Conservation (phyloP, 1,140 invertebrate species). For the Tribolium madens region DNA sequence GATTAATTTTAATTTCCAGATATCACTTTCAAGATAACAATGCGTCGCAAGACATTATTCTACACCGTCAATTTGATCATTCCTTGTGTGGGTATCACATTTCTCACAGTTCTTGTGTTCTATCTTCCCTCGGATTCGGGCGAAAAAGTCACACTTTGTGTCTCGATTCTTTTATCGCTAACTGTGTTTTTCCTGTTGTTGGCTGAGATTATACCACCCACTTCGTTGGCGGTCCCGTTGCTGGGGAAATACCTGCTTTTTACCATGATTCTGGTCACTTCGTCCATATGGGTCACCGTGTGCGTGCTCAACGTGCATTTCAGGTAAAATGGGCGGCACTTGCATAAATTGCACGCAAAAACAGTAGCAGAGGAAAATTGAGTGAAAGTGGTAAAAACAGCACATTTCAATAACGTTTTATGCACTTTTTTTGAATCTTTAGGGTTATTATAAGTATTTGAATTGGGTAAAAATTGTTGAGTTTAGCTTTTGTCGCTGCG, state of each 20-base stretch:
- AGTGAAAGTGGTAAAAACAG: too few species aligned
- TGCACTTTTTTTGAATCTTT: too few species aligned
- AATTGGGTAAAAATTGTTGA: too few species aligned
- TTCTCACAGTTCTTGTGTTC: conserved; percentile 94
- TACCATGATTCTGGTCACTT: conserved; percentile 97
- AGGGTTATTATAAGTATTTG: too few species aligned
- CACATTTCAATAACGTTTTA: too few species aligned
- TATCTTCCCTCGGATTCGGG: conserved; percentile 96
- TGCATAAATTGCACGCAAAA: too few species aligned
- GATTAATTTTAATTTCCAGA: conserved; percentile 72
- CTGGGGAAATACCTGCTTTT: conserved; percentile 96
- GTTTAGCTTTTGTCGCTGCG: too few species aligned
- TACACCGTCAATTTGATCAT: conserved; percentile 94
- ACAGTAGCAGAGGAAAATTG: too few species aligned
- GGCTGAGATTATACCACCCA: conserved; percentile 97
- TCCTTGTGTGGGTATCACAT: conserved; percentile 91
- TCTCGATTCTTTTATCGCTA: conserved; percentile 97
- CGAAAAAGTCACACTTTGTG: conserved; percentile 95
- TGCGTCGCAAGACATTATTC: conserved; percentile 91
- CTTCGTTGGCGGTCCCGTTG: conserved; percentile 95
- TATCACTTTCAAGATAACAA: conserved; percentile 95
- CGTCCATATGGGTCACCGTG: conserved; percentile 97
- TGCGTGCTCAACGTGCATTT: conserved; percentile 98
- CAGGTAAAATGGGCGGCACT: too few species aligned
- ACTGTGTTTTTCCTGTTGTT: conserved; percentile 98